Percentiles rank a stretch among this genome's conserved stretches.
Conservation (phyloP, 1,140 invertebrate species). For the Galleria mellonella region DNA sequence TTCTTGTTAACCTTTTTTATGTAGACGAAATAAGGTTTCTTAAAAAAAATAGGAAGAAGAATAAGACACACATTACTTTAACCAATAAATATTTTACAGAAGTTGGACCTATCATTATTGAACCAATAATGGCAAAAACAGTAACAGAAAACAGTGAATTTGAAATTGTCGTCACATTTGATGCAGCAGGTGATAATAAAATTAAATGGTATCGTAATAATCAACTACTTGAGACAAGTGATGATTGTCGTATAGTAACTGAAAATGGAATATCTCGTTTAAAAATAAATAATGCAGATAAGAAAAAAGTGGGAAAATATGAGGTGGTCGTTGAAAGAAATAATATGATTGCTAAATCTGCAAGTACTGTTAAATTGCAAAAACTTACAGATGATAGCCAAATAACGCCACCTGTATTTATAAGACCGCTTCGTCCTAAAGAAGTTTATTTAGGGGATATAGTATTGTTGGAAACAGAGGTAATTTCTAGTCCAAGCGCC, state of each 20-base stretch:
- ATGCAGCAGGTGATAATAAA: slow-evolving; percentile 81
- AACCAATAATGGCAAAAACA: slow-evolving; percentile 49
- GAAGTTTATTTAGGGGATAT: slow-evolving; percentile 83
- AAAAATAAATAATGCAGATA: slow-evolving; percentile 80
- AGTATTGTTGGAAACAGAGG: slow-evolving; percentile 84
- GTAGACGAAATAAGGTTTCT: no score
- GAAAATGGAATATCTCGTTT: slow-evolving; percentile 81
- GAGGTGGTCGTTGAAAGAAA: slow-evolving; percentile 86
- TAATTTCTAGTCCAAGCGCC: slow-evolving; percentile 84
- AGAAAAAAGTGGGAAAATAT: slow-evolving; percentile 89
- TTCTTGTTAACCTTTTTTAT: no score
- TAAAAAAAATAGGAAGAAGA: neutral
- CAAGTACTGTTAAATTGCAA: slow-evolving; percentile 81
- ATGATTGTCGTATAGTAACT: slow-evolving; percentile 79
- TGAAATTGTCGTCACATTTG: slow-evolving; percentile 78
- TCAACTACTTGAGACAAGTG: slow-evolving; percentile 81
- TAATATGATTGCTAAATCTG: slow-evolving; percentile 84
- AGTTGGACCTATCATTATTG: slow-evolving; percentile 52
- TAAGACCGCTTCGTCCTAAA: slow-evolving; percentile 82
- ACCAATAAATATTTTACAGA: slow-evolving; percentile 51
- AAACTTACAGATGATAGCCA: slow-evolving; percentile 76
- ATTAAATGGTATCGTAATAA: slow-evolving; percentile 94
- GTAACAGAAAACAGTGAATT: slow-evolving; percentile 46
- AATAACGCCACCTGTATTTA: slow-evolving; percentile 83
- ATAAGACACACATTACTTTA: slow-evolving; percentile 2